These are phyloP conservation scores for Pomatorhinus ruficollis DNA, from an alignment of 2,113 vertebrate species.

Conservation along the genomic window DNA sequence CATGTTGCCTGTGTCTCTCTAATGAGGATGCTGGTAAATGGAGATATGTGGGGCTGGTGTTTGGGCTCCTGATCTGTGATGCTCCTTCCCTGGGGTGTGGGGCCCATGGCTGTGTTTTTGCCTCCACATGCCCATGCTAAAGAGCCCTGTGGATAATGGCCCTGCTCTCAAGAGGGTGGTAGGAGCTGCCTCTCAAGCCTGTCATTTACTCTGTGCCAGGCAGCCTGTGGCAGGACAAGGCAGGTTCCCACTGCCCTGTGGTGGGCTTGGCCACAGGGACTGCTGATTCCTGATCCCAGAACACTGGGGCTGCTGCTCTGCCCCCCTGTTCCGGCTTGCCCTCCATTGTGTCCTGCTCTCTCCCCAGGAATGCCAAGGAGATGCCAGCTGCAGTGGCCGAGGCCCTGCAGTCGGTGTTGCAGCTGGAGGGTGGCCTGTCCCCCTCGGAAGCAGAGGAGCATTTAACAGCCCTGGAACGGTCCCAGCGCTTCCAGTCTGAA, in stretches of 20 bases:
- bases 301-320: background rate
- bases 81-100: fast-evolving
- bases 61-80: background rate
- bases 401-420: conserved; percentile 78
- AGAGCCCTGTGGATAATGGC: background rate
- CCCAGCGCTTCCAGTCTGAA: conserved; percentile 86
- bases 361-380: conserved; percentile 85
- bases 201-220: background rate
- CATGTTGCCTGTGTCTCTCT: background rate
- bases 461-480: conserved; percentile 81
- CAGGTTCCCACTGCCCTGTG: background rate
- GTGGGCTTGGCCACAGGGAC: fast-evolving
- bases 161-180: background rate
- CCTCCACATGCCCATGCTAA: background rate
- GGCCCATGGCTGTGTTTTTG: fast-evolving
- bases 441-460: conserved; percentile 73
- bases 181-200: background rate
- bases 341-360: background rate
- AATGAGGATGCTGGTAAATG: background rate
- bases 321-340: fast-evolving
- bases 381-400: conserved; percentile 85
- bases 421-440: conserved; percentile 80
- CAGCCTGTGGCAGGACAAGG: background rate
- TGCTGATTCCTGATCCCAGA: background rate
- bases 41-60: background rate